These are phyloP conservation scores for Cyrtonyx montezumae DNA, from an alignment of 2,113 vertebrate species.

Conservation along the genomic window DNA sequence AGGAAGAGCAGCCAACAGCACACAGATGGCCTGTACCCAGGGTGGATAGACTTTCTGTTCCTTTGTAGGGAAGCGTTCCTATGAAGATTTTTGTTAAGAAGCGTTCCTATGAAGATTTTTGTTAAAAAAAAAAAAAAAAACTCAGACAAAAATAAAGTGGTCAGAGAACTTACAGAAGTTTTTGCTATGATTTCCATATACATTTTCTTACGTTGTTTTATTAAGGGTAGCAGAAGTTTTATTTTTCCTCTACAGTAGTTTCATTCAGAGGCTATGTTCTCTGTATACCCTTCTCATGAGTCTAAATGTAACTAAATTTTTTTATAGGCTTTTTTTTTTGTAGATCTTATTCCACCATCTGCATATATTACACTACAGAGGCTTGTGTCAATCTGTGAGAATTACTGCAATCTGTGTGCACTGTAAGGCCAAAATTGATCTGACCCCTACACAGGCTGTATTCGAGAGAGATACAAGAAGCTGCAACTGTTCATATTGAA, in stretches of 20 bases:
- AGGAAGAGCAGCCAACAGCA: conserved; percentile 78
- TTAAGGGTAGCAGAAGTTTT: not conserved
- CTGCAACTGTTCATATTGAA: not conserved
- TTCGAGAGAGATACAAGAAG: not conserved
- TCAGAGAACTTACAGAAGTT: not conserved
- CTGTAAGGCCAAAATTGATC: accelerated
- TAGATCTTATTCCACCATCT: not conserved
- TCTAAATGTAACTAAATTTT: not conserved
- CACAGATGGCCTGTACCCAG: conserved; percentile 83
- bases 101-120: conserved; percentile 63
- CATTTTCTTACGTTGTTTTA: not conserved
- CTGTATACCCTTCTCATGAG: not conserved
- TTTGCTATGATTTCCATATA: not conserved
- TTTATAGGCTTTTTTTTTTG: not conserved
- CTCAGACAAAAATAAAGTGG: not conserved
- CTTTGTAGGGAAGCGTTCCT: conserved; percentile 83
- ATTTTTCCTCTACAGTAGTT: not conserved
- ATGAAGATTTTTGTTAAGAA: conserved; percentile 68
- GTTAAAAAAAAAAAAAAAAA: not conserved
- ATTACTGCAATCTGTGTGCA: not conserved
- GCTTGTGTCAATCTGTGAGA: not conserved
- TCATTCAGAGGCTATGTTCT: not conserved
- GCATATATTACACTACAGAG: not conserved
- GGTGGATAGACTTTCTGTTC: conserved; percentile 79
- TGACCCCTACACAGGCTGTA: accelerated